Base-by-base conservation (phyloP, 2,888 invertebrate species). In the Platerodrilus igneus region DNA sequence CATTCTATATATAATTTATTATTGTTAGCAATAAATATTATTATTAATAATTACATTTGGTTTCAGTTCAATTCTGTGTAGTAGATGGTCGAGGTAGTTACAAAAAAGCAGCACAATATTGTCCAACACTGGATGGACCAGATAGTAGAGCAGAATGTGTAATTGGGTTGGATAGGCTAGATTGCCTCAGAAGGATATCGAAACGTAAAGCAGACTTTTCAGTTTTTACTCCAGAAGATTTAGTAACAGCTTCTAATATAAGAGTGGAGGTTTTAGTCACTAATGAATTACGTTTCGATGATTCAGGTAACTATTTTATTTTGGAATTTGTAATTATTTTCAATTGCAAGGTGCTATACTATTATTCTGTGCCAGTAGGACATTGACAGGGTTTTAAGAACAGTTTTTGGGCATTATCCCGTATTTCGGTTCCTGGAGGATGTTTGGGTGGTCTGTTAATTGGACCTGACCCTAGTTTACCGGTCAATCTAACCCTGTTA, bases 121-220 rank as follows among this genome's bases (percentile, higher is more conserved):
- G 86, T 55, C 81, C 83, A 0, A 63, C 71, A 4, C 58, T 87
- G 46, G 75, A 79, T 37, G 51, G 52, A 41, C 72, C 75, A 28
- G 67, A 72, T 1, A 78, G 78, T 45, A 75, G 76, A 27, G 76
- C 84, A 6, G 80, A 82, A 54, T 88, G 87, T 52, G 78, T 85
- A 1, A 63, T 83, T 9, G 85, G 79, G 1, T 72, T 75, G 7
- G 86, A 87, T 67, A 78, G 82, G 45, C 70, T 89, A 50, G 83
- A 86, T 58, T 94, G 93, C 57, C 75, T 93, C 42, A 74, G 85
- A 3, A 77, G 81, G 50, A 82, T 94, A 52, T 75, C 79, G 37
- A 79, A 80, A 55, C 83, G 84, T 1, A 76, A 80, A 1, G 92
- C 86, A 1, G 92, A 94, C 66, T 83, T 93, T 57, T 83, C 88